phyloP scores from a whole-genome alignment of 2,113 vertebrate species.

The Stigmatopora nigra region DNA sequence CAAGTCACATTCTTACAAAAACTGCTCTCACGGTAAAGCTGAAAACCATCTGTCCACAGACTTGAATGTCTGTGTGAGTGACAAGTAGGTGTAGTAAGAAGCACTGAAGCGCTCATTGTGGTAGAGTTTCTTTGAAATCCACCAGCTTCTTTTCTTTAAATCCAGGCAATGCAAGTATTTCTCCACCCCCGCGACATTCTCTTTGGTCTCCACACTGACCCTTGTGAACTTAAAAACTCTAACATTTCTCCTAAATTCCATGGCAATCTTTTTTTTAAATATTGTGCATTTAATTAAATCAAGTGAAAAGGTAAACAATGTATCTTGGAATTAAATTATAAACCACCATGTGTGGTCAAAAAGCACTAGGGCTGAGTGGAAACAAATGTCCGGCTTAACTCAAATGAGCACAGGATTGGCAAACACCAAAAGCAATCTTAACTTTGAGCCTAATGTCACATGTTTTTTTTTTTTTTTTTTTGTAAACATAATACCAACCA shows the following conservation, averaged over 20 bases:
- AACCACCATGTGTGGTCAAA: conserved; percentile 40
- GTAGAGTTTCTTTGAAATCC: conserved; percentile 60
- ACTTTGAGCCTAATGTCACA: conserved; percentile 40
- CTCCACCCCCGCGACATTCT: conserved; percentile 45
- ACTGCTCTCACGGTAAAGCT: conserved; percentile 39
- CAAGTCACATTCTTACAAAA: conserved; percentile 28
- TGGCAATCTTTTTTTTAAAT: conserved; percentile 30
- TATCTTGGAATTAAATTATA: not conserved
- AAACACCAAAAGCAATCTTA: conserved; percentile 32
- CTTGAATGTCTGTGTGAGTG: conserved; percentile 58
- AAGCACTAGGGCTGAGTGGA: conserved; percentile 39
- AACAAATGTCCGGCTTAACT: conserved; percentile 48
- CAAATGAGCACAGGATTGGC: conserved; percentile 42
- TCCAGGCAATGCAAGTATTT: conserved; percentile 52
- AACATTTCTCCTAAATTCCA: conserved; percentile 27
- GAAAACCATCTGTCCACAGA: conserved; percentile 60
- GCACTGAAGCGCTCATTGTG: conserved; percentile 55
- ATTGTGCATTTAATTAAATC: conserved; percentile 47
- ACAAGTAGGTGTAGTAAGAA: conserved; percentile 50
- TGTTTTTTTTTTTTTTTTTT: conserved; percentile 25
- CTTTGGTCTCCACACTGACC: conserved; percentile 29
- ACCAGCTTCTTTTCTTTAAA: conserved; percentile 59
- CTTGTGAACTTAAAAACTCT: conserved; percentile 41
- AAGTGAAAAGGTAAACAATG: conserved; percentile 15
- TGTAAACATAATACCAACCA: conserved; percentile 46